These are phyloP conservation scores for Tridacna crocea DNA, from an alignment of 2,888 invertebrate species.

Conservation along the genomic window DNA sequence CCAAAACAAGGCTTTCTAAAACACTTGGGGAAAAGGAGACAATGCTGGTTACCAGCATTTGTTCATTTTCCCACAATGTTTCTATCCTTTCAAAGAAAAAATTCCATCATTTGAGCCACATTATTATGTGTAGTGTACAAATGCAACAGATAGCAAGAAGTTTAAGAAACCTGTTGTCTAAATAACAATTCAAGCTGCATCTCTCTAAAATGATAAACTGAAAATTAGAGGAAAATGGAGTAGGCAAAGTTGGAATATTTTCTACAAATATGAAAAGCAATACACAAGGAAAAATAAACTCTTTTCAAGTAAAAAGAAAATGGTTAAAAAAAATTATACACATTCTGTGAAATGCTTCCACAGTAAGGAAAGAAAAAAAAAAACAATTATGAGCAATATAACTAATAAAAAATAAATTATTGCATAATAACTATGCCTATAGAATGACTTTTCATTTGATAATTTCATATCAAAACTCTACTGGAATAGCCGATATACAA, in stretches of 20 bases:
- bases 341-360: conserved; percentile 12
- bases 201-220: too few species aligned
- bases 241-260: neutral
- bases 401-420: conserved; percentile 23
- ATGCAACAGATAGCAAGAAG: too few species aligned
- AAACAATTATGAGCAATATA: conserved; percentile 16
- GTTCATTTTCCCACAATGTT: neutral
- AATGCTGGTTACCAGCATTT: neutral
- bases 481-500: neutral
- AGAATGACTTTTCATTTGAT: neutral
- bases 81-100: neutral
- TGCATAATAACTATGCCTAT: conserved; percentile 23
- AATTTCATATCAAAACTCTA: neutral
- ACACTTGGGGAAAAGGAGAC: neutral
- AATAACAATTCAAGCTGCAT: too few species aligned
- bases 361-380: neutral
- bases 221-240: too few species aligned
- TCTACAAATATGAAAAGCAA: conserved; percentile 15
- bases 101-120: too few species aligned
- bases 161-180: too few species aligned
- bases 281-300: neutral
- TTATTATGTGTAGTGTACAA: too few species aligned
- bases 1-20: neutral
- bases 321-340: conserved; percentile 10
- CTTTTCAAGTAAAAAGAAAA: neutral